These are phyloP conservation scores for Agrotis puta DNA, from an alignment of 2,888 invertebrate species.

Conservation along the genomic window DNA sequence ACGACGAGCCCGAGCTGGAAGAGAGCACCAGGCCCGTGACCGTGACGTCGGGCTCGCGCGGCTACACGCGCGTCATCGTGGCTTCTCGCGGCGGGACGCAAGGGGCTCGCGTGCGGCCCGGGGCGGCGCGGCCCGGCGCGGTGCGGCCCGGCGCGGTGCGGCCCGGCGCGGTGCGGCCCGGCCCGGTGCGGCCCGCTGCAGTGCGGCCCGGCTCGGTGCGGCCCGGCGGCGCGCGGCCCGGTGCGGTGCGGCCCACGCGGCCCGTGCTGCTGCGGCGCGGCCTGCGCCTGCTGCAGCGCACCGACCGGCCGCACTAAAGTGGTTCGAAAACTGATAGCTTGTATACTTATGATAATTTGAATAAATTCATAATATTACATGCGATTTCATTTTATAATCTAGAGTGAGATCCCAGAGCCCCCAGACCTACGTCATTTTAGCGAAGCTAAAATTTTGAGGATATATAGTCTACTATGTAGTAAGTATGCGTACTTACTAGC, in stretches of 20 bases:
- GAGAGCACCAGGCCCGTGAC: constrained; percentile 42
- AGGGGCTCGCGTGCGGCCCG: constrained; percentile 74
- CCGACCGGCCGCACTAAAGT: constrained; percentile 47
- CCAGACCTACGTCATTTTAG: too few relatives aligned
- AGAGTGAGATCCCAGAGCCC: too few relatives aligned
- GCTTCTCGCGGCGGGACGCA: constrained; percentile 59
- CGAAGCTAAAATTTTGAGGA: too few relatives aligned
- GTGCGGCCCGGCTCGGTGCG: not conserved
- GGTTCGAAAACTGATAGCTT: not conserved
- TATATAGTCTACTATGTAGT: too few relatives aligned
- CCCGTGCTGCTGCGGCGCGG: too few relatives aligned
- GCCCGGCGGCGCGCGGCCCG: constrained; percentile 40
- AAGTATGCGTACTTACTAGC: too few relatives aligned
- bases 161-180: constrained; percentile 34
- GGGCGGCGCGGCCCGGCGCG: not conserved
- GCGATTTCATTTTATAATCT: not conserved
- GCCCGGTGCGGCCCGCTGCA: constrained; percentile 44
- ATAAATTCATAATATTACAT: constrained; percentile 1
- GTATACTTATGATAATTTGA: not conserved
- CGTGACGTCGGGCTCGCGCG: constrained; percentile 47
- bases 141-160: constrained; percentile 26
- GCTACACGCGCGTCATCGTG: constrained; percentile 58
- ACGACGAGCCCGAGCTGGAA: constrained; percentile 80
- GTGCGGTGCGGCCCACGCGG: constrained; percentile 22
- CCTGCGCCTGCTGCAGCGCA: constrained; percentile 68